These are phyloP conservation scores for Sphinx pinastri DNA, from an alignment of 2,888 invertebrate genomes.

Conservation along the genomic window DNA sequence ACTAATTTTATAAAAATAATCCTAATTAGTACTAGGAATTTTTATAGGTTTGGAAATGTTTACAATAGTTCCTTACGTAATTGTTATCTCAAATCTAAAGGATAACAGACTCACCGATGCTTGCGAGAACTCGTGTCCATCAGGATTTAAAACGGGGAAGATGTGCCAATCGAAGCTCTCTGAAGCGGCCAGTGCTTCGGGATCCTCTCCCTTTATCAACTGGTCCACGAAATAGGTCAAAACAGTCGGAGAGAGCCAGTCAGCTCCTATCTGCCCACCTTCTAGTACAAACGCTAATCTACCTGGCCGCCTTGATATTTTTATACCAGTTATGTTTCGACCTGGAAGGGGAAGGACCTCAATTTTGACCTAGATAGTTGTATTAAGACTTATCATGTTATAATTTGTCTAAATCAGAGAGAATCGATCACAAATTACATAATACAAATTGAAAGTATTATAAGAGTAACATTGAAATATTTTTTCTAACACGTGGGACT, in stretches of 20 bases:
- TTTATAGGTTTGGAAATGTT: too few relatives aligned
- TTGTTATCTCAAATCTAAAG: background rate
- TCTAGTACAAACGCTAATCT: slow-evolving; percentile 63
- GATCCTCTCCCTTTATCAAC: slow-evolving; percentile 81
- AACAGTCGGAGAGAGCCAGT: slow-evolving; percentile 89
- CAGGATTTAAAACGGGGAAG: slow-evolving; percentile 89
- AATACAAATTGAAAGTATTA: too few relatives aligned
- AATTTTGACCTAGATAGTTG: background rate
- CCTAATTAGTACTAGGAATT: too few relatives aligned
- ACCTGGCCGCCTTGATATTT: slow-evolving; percentile 60
- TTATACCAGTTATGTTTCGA: slow-evolving; percentile 76
- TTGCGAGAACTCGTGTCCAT: slow-evolving; percentile 89
- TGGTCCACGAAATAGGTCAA: slow-evolving; percentile 86
- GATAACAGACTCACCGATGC: slow-evolving; percentile 65
- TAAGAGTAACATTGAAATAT: too few relatives aligned
- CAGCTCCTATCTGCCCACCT: slow-evolving; percentile 88
- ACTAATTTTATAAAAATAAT: too few relatives aligned
- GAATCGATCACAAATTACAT: too few relatives aligned
- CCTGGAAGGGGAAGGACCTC: slow-evolving; percentile 50
- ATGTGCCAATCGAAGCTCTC: slow-evolving; percentile 88
- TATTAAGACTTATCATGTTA: too few relatives aligned
- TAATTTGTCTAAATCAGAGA: too few relatives aligned
- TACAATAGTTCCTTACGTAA: too few relatives aligned
- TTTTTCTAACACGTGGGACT: too few relatives aligned
- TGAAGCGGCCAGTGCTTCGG: slow-evolving; percentile 74